These are phyloP conservation scores for Glomeris maerens DNA, from an alignment of 1,140 invertebrate genomes.

Conservation along the genomic window DNA sequence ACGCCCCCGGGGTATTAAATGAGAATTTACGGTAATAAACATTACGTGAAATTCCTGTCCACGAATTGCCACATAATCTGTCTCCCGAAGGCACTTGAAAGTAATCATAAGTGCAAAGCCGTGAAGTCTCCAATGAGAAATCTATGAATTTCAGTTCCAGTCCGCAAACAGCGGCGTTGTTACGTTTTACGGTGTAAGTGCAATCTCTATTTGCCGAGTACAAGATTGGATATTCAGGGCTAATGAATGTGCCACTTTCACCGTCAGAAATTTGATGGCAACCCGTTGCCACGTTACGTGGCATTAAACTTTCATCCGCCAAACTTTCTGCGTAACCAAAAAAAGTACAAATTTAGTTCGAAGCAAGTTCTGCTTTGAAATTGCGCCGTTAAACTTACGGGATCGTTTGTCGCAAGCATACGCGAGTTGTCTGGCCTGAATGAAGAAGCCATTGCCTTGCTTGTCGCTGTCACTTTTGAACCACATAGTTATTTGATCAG, in stretches of 20 bases:
- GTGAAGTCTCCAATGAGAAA: neutral
- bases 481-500: neutral
- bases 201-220: neutral
- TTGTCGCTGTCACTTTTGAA: neutral
- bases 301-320: neutral
- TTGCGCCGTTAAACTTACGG: too few species aligned
- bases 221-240: neutral
- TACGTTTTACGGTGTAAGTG: neutral
- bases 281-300: neutral
- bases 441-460: neutral
- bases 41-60: conserved; percentile 1
- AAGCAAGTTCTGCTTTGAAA: too few species aligned
- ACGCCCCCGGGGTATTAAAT: too few species aligned
- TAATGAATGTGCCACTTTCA: neutral
- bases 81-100: neutral
- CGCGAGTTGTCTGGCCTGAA: conserved; percentile 1
- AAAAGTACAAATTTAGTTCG: too few species aligned
- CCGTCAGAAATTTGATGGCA: neutral
- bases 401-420: neutral
- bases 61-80: neutral
- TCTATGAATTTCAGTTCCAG: neutral
- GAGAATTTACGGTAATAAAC: too few species aligned
- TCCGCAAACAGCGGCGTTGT: neutral
- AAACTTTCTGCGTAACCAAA: too few species aligned
- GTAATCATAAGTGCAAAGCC: neutral